Percentiles rank a stretch among this genome's conserved stretches.
Evolutionary conservation across 2,797 vertebrate species (phyloP).

Genomic region (Streptopelia turtur): DNA sequence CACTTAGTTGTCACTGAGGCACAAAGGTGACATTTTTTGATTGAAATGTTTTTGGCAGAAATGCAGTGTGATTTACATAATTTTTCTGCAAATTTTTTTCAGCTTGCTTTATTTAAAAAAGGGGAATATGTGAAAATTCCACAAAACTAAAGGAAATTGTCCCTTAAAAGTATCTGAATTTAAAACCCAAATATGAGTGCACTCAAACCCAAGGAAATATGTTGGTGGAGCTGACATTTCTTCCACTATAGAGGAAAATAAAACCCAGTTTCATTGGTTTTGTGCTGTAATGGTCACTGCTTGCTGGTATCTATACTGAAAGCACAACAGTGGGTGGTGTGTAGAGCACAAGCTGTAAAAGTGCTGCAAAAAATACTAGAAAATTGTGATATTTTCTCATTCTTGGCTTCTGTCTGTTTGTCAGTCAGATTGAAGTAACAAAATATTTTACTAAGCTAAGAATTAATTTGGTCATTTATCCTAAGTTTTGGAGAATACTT

Average conservation of each 20-base stretch:
- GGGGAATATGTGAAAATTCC: neutral
- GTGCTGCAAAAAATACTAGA: neutral
- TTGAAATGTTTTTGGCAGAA: neutral
- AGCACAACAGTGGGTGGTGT: neutral
- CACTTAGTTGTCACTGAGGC: neutral
- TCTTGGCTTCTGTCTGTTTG: neutral
- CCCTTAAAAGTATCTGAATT: neutral
- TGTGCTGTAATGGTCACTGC: neutral
- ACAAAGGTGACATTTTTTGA: neutral
- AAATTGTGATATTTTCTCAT: neutral
- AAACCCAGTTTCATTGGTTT: fast-evolving
- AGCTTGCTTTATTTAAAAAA: neutral
- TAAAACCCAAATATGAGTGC: neutral
- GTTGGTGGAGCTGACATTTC: neutral
- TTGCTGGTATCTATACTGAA: neutral
- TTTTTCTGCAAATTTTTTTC: neutral
- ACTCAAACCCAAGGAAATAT: neutral
- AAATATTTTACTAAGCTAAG: neutral
- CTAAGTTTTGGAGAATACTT: neutral
- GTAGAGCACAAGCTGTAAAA: neutral
- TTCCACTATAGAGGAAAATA: neutral
- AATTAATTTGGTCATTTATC: neutral
- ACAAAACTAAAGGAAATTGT: neutral
- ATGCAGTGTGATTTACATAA: neutral
- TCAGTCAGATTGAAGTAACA: neutral